These are phyloP conservation scores for Pseudomyrmex gracilis DNA, from an alignment of 1,140 invertebrate species.

Conservation along the genomic window DNA sequence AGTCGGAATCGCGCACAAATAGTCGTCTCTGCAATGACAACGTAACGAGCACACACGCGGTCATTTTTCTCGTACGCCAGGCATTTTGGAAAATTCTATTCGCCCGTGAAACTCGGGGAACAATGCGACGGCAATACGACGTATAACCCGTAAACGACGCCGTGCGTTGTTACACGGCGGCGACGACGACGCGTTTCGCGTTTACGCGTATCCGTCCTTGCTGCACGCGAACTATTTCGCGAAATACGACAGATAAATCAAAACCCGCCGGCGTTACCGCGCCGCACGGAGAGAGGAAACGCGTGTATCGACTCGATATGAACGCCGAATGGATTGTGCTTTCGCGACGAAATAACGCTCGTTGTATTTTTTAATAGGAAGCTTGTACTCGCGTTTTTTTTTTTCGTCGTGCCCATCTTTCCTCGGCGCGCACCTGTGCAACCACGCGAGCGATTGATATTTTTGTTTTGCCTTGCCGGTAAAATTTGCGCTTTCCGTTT, in stretches of 20 bases:
- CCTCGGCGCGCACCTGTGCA: too few relatives aligned
- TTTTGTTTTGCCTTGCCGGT: constrained; percentile 8
- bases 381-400: not conserved
- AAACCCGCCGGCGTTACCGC: constrained; percentile 12
- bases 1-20: constrained; percentile 27
- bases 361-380: not conserved
- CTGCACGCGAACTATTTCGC: constrained; percentile 26
- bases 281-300: not conserved
- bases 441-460: constrained; percentile 30
- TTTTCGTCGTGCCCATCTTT: not conserved
- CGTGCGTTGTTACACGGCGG: not conserved
- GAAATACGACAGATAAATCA: constrained; percentile 48
- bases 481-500: constrained; percentile 23
- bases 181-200: constrained; percentile 24
- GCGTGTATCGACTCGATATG: constrained; percentile 19
- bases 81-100: constrained; percentile 42
- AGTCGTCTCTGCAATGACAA: constrained; percentile 19
- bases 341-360: not conserved
- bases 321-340: not conserved
- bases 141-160: constrained; percentile 28
- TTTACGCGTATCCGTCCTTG: constrained; percentile 4
- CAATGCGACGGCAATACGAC: not conserved
- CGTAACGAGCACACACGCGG: constrained; percentile 35
- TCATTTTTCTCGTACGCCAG: constrained; percentile 27
- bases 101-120: constrained; percentile 2